Base-by-base conservation (phyloP, 2,113 vertebrate species). In the Delphinus delphis region DNA sequence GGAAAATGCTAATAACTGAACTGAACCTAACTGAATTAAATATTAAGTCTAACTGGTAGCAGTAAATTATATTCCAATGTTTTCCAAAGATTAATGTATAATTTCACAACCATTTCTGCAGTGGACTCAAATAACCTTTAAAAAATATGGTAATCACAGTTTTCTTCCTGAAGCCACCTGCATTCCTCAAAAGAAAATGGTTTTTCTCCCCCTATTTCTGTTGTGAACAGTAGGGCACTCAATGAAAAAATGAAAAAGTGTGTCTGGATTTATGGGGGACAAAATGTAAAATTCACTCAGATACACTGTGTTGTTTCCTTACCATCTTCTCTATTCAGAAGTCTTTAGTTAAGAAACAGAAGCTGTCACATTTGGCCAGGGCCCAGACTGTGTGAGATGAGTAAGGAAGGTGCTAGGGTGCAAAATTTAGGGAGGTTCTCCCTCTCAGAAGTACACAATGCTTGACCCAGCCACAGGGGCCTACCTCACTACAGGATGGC, bases 1-100 rank as follows among this genome's bases (percentile, higher is more conserved):
- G 73, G 55, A 70, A 94, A 80, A 89, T 93, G 62, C 74, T 97
- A 92, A 79, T 90, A 89, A 94, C 13, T 97, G 82, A 97, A 85
- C 25, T 26, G n/a, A 93, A 77, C 53, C 18, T 86, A 87, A 90
- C 0, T 38, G 62, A 90, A 68, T 53, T 93, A 85, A 90, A 91
- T 70, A 90, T 63, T 77, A 94, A 92, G n/a, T 94, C 81, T 94
- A 88, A 82, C 17, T 70, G n/a, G 31, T 58, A 70, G 8, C 44
- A 92, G 76, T 95, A 96, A 95, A 36, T 86, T 76, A 68, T 15
- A 88, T 80, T 76, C 18, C 44, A 94, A 36, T 28, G 63, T 89
- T 89, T 79, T 82, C 26, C 26, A 41, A 87, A 96, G 63, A 63
- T 68, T 28, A 93, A 76, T 28, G 9, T 71, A 65, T 4, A 17